These are phyloP conservation scores for Coluber constrictor DNA, from an alignment of 2,797 vertebrate genomes.

Conservation along the genomic window DNA sequence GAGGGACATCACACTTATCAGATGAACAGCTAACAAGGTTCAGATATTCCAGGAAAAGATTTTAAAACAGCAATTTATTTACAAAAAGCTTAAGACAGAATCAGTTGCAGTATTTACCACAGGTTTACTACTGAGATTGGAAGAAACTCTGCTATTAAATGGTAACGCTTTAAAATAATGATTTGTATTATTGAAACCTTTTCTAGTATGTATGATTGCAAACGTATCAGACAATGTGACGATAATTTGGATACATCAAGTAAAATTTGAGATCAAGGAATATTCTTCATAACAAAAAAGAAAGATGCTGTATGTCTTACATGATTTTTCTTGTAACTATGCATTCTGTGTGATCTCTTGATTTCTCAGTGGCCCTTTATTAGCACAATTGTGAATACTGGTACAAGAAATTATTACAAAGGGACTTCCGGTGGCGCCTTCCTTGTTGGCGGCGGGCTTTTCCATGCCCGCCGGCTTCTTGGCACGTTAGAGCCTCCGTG, in stretches of 20 bases:
- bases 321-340: slow-evolving; percentile 6
- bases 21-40: neutral
- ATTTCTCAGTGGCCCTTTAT: slow-evolving; percentile 28
- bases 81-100: neutral
- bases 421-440: too few species aligned
- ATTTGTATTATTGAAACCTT: neutral
- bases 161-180: neutral
- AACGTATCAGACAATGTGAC: neutral
- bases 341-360: neutral
- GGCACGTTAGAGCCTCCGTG: too few species aligned
- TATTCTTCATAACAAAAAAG: neutral
- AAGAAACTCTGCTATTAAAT: neutral
- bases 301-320: neutral
- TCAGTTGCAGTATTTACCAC: neutral
- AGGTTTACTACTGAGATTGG: neutral
- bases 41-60: neutral
- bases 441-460: too few species aligned
- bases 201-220: slow-evolving; percentile 4
- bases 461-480: too few species aligned
- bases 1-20: neutral
- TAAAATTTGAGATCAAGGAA: neutral
- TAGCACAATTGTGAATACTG: neutral
- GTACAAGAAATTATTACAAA: slow-evolving; percentile 15
- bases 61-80: neutral
- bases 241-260: slow-evolving; percentile 2